A percentile compares a stretch with the other conserved stretches of the same genome.
Evolutionary conservation across 2,113 vertebrate species (phyloP).

Genomic region (Ginglymostoma cirratum): DNA sequence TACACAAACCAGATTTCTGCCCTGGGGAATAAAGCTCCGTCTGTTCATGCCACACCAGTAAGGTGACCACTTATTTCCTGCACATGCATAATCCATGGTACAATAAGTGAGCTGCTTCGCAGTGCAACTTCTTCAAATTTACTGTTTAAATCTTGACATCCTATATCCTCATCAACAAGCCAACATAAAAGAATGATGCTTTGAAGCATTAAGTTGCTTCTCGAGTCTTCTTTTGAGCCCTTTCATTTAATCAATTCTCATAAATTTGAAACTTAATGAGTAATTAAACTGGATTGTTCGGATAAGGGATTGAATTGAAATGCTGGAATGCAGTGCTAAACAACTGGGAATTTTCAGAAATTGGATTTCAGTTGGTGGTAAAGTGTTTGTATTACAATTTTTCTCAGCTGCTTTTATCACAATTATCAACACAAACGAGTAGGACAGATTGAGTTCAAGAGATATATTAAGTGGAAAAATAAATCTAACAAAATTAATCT

Average conservation of each 20-base stretch:
- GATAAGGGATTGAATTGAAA: background rate
- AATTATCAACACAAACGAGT: background rate
- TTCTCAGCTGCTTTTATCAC: no score
- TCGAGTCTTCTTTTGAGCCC: background rate
- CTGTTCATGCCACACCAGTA: no score
- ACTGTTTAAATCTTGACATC: background rate
- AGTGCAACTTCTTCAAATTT: no score
- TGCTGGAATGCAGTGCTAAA: background rate
- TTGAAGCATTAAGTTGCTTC: background rate
- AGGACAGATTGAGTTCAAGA: no score
- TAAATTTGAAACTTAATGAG: background rate
- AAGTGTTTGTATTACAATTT: background rate
- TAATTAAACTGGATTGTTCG: background rate
- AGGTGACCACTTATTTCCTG: no score
- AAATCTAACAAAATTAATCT: background rate
- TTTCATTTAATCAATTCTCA: background rate
- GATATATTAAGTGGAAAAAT: no score
- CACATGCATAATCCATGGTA: no score
- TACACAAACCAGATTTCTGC: background rate
- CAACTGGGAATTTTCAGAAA: background rate
- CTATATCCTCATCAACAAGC: background rate
- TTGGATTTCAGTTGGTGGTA: background rate
- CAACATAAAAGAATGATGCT: background rate
- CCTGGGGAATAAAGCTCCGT: background rate
- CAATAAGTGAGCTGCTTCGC: no score